Evolutionary conservation across 1,140 invertebrate genomes (phyloP).

Genomic region (Macrotrachela quadricornifera): DNA sequence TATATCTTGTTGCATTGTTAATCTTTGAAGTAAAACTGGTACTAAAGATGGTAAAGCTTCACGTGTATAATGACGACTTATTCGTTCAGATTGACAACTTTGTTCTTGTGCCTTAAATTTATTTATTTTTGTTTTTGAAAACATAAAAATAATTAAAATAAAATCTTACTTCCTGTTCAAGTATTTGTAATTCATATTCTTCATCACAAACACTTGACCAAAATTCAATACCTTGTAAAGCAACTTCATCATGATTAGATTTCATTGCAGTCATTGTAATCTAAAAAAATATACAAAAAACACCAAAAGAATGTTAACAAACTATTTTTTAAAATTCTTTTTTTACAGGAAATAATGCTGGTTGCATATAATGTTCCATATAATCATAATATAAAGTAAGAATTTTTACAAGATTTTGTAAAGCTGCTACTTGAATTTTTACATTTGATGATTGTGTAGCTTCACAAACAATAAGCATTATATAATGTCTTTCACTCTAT

Average conservation of each 20-base stretch:
- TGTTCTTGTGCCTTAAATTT: slow-evolving; percentile 37
- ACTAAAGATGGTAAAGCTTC: slow-evolving; percentile 83
- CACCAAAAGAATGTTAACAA: too few relatives aligned
- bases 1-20: slow-evolving; percentile 61
- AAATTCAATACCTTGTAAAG: slow-evolving; percentile 96
- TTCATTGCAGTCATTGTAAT: slow-evolving; percentile 99
- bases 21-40: slow-evolving; percentile 70
- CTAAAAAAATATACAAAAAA: too few relatives aligned
- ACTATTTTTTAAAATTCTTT: too few relatives aligned
- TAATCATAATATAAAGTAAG: slow-evolving; percentile 94
- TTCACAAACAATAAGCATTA: slow-evolving; percentile 95
- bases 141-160: too few relatives aligned
- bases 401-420: slow-evolving; percentile 96
- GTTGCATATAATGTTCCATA: slow-evolving; percentile 97
- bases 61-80: slow-evolving; percentile 72
- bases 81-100: slow-evolving; percentile 56
- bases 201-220: slow-evolving; percentile 99
- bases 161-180: neutral
- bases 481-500: slow-evolving; percentile 95
- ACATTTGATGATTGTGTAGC: slow-evolving; percentile 50
- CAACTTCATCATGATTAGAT: slow-evolving; percentile 76
- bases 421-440: slow-evolving; percentile 60
- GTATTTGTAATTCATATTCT: slow-evolving; percentile 45
- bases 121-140: too few relatives aligned
- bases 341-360: slow-evolving; percentile 62